A percentile compares a stretch with the other conserved stretches of the same genome.
Evolutionary conservation across 2,888 invertebrate genomes (phyloP).

Genomic region (Eumacrocentrus americanus): DNA sequence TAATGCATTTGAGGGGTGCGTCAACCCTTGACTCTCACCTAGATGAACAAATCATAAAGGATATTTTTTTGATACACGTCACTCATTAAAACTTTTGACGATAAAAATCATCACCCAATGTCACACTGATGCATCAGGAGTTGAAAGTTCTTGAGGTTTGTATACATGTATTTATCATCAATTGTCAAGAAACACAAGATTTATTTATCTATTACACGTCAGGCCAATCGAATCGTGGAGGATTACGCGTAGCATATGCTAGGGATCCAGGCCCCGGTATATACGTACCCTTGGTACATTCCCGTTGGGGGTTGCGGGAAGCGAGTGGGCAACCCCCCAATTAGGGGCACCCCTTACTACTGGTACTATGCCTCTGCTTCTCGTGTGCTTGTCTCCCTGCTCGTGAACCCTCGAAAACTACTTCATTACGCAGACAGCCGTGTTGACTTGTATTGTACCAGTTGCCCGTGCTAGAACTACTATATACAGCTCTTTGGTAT

Average conservation of each 20-base stretch:
- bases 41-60: too few relatives aligned
- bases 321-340: conserved; percentile 59
- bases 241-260: conserved; percentile 60
- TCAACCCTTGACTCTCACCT: too few relatives aligned
- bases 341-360: conserved; percentile 53
- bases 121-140: too few relatives aligned
- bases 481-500: too few relatives aligned
- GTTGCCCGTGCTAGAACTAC: too few relatives aligned
- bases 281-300: conserved; percentile 24
- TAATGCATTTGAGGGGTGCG: too few relatives aligned
- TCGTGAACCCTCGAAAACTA: conserved; percentile 57
- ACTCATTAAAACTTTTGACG: too few relatives aligned
- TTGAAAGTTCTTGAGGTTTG: conserved; percentile 19
- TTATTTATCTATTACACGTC: conserved; percentile 60
- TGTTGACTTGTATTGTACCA: conserved; percentile 61
- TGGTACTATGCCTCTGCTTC: neutral
- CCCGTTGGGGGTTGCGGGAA: conserved; percentile 41
- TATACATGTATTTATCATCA: conserved; percentile 40
- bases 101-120: conserved; percentile 14
- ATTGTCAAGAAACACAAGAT: conserved; percentile 49
- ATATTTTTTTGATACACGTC: too few relatives aligned
- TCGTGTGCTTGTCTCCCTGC: conserved; percentile 27
- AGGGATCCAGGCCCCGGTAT: conserved; percentile 44
- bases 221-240: conserved; percentile 50
- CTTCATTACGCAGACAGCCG: conserved; percentile 63